Percentiles rank a stretch among this genome's conserved stretches.
Evolutionary conservation across 2,888 invertebrate genomes (phyloP).

Genomic region (Phalera bucephala): DNA sequence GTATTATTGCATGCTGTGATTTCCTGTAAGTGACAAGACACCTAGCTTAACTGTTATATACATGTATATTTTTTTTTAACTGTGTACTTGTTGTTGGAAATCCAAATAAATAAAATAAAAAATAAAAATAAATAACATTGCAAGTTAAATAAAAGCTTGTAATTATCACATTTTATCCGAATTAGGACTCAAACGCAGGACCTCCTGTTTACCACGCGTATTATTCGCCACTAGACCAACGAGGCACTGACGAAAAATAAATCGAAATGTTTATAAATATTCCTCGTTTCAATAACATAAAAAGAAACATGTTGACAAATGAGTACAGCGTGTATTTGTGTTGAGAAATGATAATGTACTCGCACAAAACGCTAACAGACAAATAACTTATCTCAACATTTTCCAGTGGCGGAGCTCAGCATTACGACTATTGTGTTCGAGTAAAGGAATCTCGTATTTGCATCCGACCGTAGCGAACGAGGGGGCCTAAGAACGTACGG

Average conservation of each 20-base stretch:
- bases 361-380: conserved; percentile 55
- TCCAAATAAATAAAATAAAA: no score
- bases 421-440: conserved; percentile 65
- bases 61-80: background rate
- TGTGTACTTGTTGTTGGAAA: no score
- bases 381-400: conserved; percentile 72
- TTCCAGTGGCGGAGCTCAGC: conserved; percentile 60
- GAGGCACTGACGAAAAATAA: no score
- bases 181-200: no score
- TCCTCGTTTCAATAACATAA: conserved; percentile 17
- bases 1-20: no score
- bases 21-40: no score
- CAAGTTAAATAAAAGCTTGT: no score
- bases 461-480: conserved; percentile 59
- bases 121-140: no score
- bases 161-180: no score
- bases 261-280: conserved; percentile 3
- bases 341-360: conserved; percentile 42
- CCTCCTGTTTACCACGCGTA: no score
- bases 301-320: conserved; percentile 36
- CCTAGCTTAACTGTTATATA: no score
- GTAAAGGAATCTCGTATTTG: conserved; percentile 71
- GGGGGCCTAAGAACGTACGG: conserved; percentile 48
- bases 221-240: no score
- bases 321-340: conserved; percentile 33